Evolutionary conservation across 2,888 invertebrate genomes (phyloP).

Genomic region (Caradrina clavipalpis): DNA sequence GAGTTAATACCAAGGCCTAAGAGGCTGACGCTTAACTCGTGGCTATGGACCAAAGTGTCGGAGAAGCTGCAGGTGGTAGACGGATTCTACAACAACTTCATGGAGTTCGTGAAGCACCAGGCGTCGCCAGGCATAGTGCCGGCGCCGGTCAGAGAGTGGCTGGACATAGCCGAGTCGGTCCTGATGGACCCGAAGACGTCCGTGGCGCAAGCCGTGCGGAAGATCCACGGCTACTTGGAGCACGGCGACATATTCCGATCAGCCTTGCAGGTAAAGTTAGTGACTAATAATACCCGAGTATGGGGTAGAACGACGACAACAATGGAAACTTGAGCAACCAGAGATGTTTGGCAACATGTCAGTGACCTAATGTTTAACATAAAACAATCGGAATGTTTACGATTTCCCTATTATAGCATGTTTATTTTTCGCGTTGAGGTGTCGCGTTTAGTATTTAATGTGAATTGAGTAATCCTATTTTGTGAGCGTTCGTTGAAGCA

Average conservation of each 20-base stretch:
- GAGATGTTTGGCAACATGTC: conserved; percentile 62
- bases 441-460: conserved; percentile 29
- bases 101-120: conserved; percentile 90
- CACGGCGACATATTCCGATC: conserved; percentile 92
- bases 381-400: conserved; percentile 60
- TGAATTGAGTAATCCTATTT: conserved; percentile 53
- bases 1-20: conserved; percentile 77
- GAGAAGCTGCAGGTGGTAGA: conserved; percentile 92
- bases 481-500: conserved; percentile 40
- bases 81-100: conserved; percentile 92
- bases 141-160: conserved; percentile 85
- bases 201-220: conserved; percentile 90
- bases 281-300: conserved; percentile 49
- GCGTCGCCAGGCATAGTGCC: conserved; percentile 80
- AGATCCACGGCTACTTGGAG: conserved; percentile 91
- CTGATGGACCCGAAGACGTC: conserved; percentile 92
- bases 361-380: conserved; percentile 58
- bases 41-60: conserved; percentile 92
- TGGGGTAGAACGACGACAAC: conserved; percentile 45
- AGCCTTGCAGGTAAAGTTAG: conserved; percentile 91
- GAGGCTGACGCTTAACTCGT: conserved; percentile 81
- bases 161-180: conserved; percentile 92
- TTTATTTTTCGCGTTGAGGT: conserved; percentile 39
- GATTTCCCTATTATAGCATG: conserved; percentile 32
- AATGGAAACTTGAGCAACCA: conserved; percentile 51